phyloP scores from a whole-genome alignment of 2,888 invertebrate species.

The Heteropelma amictum region DNA sequence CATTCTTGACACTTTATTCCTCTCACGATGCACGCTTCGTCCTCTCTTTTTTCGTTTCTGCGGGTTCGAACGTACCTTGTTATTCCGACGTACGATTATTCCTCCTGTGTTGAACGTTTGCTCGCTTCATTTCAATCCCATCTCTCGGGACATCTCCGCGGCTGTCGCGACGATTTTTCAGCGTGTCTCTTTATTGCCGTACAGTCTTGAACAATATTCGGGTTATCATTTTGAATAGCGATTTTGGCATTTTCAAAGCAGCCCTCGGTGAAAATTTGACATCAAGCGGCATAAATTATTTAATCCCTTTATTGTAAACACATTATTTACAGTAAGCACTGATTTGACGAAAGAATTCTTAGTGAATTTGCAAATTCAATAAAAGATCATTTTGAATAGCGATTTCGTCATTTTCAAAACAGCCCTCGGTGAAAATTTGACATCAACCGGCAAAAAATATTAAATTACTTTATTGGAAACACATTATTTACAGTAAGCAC shows the following conservation, averaged over 20 bases:
- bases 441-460: too few species aligned
- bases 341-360: too few species aligned
- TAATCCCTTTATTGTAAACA: too few species aligned
- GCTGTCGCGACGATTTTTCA: not conserved
- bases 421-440: too few species aligned
- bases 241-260: not conserved
- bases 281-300: too few species aligned
- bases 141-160: not conserved
- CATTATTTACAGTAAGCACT: too few species aligned
- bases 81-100: too few species aligned
- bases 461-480: too few species aligned
- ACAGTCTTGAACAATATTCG: not conserved
- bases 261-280: not conserved
- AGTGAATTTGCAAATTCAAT: too few species aligned
- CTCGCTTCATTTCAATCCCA: not conserved
- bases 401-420: too few species aligned
- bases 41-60: not conserved
- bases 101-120: slow-evolving; percentile 8
- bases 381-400: too few species aligned
- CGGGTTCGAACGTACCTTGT: not conserved
- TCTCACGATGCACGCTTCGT: slow-evolving; percentile 31
- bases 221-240: not conserved
- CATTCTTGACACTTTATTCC: slow-evolving; percentile 16
- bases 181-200: not conserved
- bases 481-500: too few species aligned